Base-by-base conservation (phyloP, 2,888 invertebrate species). In the Homarus gammarus region DNA sequence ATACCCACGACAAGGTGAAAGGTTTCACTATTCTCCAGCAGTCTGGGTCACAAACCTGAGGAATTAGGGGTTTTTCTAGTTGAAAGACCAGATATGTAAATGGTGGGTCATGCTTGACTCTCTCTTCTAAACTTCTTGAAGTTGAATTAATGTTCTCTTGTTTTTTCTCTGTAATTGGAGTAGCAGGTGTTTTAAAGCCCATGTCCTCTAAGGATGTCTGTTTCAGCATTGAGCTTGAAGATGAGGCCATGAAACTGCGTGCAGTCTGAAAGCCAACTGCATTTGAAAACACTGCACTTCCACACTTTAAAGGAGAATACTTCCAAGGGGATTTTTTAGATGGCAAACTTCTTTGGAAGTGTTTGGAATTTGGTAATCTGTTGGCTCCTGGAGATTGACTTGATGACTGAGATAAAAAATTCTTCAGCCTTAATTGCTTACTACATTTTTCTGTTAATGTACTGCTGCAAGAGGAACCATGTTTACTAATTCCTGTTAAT, bases 1-100 rank as follows among this genome's bases (percentile, higher is more conserved):
- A n/a, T n/a, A n/a, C n/a, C n/a, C n/a, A n/a, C n/a, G n/a, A n/a
- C n/a, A n/a, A n/a, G n/a, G n/a, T n/a, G n/a, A n/a, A n/a, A n/a
- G n/a, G n/a, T n/a, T n/a, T n/a, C n/a, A n/a, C n/a, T n/a, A n/a
- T n/a, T n/a, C n/a, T n/a, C n/a, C n/a, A n/a, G 18, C 31, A 68
- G 3, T 10, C 27, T 10, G 68, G n/a, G 31, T 79, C 18, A 82
- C 82, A 27, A 38, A 89, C 89, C 89, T 89, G 81, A 44, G 72
- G 10, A 38, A 38, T 22, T 10, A 49, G 6, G 31, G 81, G 81
- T 38, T 10, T 61, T 33, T 73, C n/a, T 49, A 86, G 90, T 31
- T 86, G 40, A 38, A 75, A 77, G 56, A 70, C 61, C 31, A 90
- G 38, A 68, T 90, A 90, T 8, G 86, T 90, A 82, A 90, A 81